Base-by-base conservation (phyloP, 2,113 vertebrate species). In the Chaetura pelagica region DNA sequence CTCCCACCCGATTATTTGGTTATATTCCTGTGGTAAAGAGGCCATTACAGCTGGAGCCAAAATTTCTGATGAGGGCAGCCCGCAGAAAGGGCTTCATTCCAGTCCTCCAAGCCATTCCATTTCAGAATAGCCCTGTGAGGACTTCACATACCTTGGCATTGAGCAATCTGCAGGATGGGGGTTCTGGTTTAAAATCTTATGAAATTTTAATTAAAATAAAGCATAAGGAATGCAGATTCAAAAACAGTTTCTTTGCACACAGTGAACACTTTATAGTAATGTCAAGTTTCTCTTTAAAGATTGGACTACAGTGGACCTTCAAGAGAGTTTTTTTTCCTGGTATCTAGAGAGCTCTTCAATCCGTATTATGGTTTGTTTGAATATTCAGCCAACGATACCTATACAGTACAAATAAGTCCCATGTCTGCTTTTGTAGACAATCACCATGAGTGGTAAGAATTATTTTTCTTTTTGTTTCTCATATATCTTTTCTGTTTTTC, bases 341-440 rank as follows among this genome's bases (percentile, higher is more conserved):
- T 99, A 73, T 99, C 99, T 76, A 98, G 99, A 97, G 99, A 99
- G 92, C 98, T 99, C 89, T 99, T 99, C 97, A 99, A 99, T 97
- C 99, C 99, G 0, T 99, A 99, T 96, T 99, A 99, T 52, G 99
- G 99, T 94, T 98, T 99, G 91, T 99, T 99, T 97, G 99, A 99
- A 95, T 99, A 99, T 97, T 99, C 99, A 52, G 99, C 99, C 97
- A 99, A 99, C 2, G 99, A 99, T 97, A 99, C 99, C 11, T 99
- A 99, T 94, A 99, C 99, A 46, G 99, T 99, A 87, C 99, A 99
- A 97, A 99, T 99, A 97, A 99, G 99, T 98, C 99, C 99, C 87
- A 99, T 99, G 99, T 99, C 99, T 82, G 99, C 99, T 83, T 99
- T 99, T 51, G 99, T 99, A 49, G 99, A 99, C 97, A 99, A 99